Evolutionary conservation across 1,140 invertebrate species (phyloP).

Genomic region (Drosophila persimilis): DNA sequence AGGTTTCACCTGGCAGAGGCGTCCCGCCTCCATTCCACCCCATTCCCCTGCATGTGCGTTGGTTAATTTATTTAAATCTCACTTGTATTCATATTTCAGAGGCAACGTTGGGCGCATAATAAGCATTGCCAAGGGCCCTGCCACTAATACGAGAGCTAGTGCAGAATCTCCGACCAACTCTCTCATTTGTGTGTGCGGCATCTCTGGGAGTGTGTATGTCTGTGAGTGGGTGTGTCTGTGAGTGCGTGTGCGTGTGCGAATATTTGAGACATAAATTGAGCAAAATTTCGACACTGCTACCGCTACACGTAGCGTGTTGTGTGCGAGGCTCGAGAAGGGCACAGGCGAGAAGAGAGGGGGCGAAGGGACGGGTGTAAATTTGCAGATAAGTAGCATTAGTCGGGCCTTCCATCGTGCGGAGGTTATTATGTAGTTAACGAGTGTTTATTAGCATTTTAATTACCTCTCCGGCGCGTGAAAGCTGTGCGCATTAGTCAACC

Average conservation of each 20-base stretch:
- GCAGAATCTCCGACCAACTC: constrained; percentile 7
- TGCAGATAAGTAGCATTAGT: constrained; percentile 79
- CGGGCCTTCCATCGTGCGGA: constrained; percentile 47
- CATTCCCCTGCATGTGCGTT: constrained; percentile 38
- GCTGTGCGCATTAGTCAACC: constrained; percentile 72
- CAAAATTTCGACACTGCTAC: constrained; percentile 52
- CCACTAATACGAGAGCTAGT: background rate
- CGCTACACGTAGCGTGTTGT: constrained; percentile 41
- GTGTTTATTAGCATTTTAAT: constrained; percentile 81
- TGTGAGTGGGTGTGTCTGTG: constrained; percentile 8
- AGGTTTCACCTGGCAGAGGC: background rate
- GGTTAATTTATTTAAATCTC: constrained; percentile 78
- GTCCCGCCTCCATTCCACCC: background rate
- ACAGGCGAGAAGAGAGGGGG: constrained; percentile 17
- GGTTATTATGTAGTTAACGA: constrained; percentile 81
- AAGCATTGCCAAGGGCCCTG: constrained; percentile 46
- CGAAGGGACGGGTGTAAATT: constrained; percentile 67
- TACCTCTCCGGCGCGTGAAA: constrained; percentile 78
- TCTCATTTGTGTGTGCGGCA: background rate
- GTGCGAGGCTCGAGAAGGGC: constrained; percentile 8
- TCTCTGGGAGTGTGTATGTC: constrained; percentile 14
- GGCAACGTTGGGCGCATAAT: constrained; percentile 64
- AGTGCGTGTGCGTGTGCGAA: constrained; percentile 50
- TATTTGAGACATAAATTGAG: constrained; percentile 77
- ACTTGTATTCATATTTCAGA: constrained; percentile 77